Evolutionary conservation across 2,888 invertebrate genomes (phyloP), one percentile per base, ranked within the genome.

Genomic region (Galerucella nymphaeae): DNA sequence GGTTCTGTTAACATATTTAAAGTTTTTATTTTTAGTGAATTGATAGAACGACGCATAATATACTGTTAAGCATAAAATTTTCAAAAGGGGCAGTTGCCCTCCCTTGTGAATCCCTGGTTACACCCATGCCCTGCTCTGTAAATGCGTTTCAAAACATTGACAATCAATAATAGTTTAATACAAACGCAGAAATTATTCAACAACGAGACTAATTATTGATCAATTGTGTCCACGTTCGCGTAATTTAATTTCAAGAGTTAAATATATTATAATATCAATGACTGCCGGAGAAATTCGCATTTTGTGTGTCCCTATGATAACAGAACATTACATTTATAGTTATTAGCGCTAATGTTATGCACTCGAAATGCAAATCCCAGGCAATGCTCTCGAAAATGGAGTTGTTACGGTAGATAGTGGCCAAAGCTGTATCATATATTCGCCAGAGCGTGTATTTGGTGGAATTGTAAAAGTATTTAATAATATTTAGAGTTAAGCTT

Each of bases 281-380:
- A 16, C n/a, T 41, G 41, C 18, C 38, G 16, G 9, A 6, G 42
- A 42, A 9, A 62, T 62, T 62, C 42, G 42, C 61, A 42, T 62
- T 62, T 62, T 62, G 61, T 62, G 61, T 62, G 42, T 62, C 61
- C 16, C 4, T 18, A 5, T 42, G 61, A 62, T 62, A 62, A 62
- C 61, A 41, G 18, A 38, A 11, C 42, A 62, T 42, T 62, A 62
- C 41, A 41, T 62, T 62, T 18, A 62, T 62, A 18, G 61, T 62
- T 62, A 62, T 42, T 62, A 62, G 42, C 38, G 16, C 16, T 41
- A 62, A 62, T 62, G 61, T 13, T 58, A 58, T 62, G 61, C 61
- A 18, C 10, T 62, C 16, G 41, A 41, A 62, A 62, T 42, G 61
- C 61, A 62, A 62, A 62, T 62, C 53, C 61, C 61, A 20, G 16